A percentile compares a stretch with the other conserved stretches of the same genome.
Evolutionary conservation across 2,797 vertebrate species (phyloP).

Genomic region (Hipposideros larvatus): DNA sequence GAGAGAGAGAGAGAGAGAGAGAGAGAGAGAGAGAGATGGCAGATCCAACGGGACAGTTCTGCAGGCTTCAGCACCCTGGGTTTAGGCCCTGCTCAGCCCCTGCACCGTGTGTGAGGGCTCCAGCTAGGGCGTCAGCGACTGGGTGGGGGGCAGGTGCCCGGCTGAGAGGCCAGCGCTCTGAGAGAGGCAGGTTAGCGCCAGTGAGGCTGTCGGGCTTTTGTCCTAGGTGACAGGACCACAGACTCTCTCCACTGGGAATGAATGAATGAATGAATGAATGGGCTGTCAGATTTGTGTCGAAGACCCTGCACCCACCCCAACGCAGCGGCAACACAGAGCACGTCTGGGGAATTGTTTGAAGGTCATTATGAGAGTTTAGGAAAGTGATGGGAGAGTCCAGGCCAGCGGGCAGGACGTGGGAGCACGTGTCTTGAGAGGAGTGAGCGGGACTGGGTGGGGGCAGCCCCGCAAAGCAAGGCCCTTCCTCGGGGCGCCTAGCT

Average conservation of each 20-base stretch:
- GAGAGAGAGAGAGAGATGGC: no score
- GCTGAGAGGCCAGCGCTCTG: not conserved
- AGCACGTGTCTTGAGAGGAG: not conserved
- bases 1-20: no score
- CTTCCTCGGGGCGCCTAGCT: not conserved
- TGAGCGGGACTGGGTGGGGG: fast-evolving
- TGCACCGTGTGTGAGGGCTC: fast-evolving
- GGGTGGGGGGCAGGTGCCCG: not conserved
- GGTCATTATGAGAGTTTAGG: fast-evolving
- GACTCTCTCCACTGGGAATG: no score
- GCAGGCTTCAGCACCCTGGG: fast-evolving
- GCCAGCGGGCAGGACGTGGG: fast-evolving
- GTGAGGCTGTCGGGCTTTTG: not conserved
- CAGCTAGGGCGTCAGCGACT: fast-evolving
- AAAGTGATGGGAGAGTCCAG: not conserved
- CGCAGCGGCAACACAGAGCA: fast-evolving
- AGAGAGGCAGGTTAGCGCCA: fast-evolving
- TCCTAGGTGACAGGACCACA: not conserved
- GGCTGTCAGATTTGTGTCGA: not conserved
- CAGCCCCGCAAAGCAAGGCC: no score
- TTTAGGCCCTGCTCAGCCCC: no score
- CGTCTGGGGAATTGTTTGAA: fast-evolving
- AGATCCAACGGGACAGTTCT: not conserved
- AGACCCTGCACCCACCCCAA: fast-evolving
- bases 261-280: not conserved